Percentiles rank a stretch among this genome's conserved stretches.
Conservation (phyloP, 1,140 invertebrate genomes). For the Lysiphlebus fabarum region DNA sequence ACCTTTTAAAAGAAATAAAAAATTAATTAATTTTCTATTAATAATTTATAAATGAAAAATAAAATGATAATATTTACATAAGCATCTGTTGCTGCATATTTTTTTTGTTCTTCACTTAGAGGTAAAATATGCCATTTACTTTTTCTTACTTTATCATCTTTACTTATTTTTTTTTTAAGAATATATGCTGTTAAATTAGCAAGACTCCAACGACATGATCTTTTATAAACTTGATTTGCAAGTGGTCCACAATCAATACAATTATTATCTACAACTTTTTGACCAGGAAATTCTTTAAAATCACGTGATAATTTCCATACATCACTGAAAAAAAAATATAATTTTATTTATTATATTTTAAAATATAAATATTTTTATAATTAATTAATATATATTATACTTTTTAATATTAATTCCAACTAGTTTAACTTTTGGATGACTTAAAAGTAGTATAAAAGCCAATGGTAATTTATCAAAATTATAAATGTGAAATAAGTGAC, state of each 20-base stretch:
- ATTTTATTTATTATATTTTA: background rate
- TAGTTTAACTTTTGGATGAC: slow-evolving; percentile 59
- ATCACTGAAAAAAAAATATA: slow-evolving; percentile 54
- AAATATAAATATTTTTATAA: slow-evolving; percentile 6
- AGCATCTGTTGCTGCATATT: slow-evolving; percentile 67
- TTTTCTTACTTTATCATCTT: slow-evolving; percentile 59
- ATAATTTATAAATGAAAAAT: background rate
- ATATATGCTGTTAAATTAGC: slow-evolving; percentile 57
- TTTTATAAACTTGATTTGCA: slow-evolving; percentile 57
- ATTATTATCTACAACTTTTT: slow-evolving; percentile 57
- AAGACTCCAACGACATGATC: slow-evolving; percentile 61
- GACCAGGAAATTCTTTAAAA: slow-evolving; percentile 58
- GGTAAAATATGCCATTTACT: slow-evolving; percentile 64
- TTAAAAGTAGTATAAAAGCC: slow-evolving; percentile 55
- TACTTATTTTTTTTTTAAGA: slow-evolving; percentile 56
- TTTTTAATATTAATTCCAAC: slow-evolving; percentile 66
- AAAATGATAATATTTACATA: slow-evolving; percentile 52
- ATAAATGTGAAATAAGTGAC: slow-evolving; percentile 60
- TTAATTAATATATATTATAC: slow-evolving; percentile 42
- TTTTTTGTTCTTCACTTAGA: slow-evolving; percentile 56
- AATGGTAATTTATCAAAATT: slow-evolving; percentile 58
- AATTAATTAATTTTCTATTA: background rate
- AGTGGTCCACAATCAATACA: slow-evolving; percentile 60
- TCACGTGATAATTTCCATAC: slow-evolving; percentile 63
- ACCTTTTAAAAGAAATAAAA: slow-evolving; percentile 34